Evolutionary conservation across 1,140 invertebrate species (phyloP).

Genomic region (Pantala flavescens): DNA sequence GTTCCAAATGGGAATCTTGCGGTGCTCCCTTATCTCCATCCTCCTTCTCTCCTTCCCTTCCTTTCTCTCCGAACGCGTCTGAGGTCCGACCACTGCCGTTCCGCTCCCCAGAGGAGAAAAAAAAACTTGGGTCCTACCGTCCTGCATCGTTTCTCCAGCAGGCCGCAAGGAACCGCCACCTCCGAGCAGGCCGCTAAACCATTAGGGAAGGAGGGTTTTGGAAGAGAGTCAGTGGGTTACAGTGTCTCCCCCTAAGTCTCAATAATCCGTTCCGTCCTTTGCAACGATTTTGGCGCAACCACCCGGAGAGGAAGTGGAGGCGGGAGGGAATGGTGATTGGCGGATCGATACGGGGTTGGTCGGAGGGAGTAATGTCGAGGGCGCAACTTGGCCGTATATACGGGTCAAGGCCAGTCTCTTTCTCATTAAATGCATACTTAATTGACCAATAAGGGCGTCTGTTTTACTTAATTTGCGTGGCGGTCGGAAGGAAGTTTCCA

Average conservation of each 20-base stretch:
- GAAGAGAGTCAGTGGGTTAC: not conserved
- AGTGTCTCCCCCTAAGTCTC: not conserved
- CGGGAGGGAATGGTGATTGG: not conserved
- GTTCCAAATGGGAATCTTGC: too few relatives aligned
- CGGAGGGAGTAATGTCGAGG: not conserved
- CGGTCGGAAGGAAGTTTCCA: too few relatives aligned
- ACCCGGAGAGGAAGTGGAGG: not conserved
- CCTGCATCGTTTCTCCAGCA: not conserved
- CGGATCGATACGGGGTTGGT: not conserved
- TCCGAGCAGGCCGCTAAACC: not conserved
- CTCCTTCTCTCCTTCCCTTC: not conserved
- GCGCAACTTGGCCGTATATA: not conserved
- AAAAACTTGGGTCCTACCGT: not conserved
- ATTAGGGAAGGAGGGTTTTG: not conserved
- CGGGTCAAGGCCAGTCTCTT: not conserved
- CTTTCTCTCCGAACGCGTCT: not conserved
- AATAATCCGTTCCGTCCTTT: not conserved
- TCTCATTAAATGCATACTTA: slow-evolving; percentile 2
- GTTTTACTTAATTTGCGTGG: not conserved
- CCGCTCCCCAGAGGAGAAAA: not conserved
- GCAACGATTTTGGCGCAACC: not conserved
- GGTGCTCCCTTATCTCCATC: not conserved
- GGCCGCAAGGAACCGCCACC: not conserved
- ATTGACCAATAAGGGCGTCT: not conserved
- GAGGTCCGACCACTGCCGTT: not conserved